Conservation (phyloP, 2,797 vertebrate genomes). For the Pelobates cultripes region DNA sequence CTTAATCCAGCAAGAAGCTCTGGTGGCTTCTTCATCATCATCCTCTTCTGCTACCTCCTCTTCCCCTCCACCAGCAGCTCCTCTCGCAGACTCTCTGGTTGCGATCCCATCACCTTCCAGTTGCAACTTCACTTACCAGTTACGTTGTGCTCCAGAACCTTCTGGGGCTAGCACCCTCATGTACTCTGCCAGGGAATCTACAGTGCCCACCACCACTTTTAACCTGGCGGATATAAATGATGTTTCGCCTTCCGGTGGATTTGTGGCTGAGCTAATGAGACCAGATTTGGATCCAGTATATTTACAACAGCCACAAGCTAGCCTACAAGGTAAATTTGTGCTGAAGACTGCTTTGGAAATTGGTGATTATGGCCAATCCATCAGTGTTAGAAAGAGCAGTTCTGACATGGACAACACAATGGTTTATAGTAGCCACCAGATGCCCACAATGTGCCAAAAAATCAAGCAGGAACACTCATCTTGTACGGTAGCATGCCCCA, state of each 20-base stretch:
- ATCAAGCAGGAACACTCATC: constrained; percentile 87
- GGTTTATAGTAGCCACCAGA: constrained; percentile 54
- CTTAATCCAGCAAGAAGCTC: constrained; percentile 82
- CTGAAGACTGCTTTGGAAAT: constrained; percentile 87
- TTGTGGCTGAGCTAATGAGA: constrained; percentile 94
- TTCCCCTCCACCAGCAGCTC: constrained; percentile 74
- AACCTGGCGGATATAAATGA: constrained; percentile 91
- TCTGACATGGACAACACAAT: constrained; percentile 63
- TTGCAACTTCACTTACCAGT: constrained; percentile 78
- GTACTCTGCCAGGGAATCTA: constrained; percentile 62
- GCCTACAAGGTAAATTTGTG: constrained; percentile 92
- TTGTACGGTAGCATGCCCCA: constrained; percentile 77
- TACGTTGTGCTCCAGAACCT: constrained; percentile 75
- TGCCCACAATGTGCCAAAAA: constrained; percentile 80
- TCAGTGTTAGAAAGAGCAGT: constrained; percentile 76
- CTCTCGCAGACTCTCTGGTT: constrained; percentile 70
- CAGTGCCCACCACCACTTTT: constrained; percentile 63
- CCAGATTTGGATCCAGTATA: constrained; percentile 94
- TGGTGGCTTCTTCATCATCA: constrained; percentile 70
- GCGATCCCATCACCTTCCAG: constrained; percentile 71
- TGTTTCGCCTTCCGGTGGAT: constrained; percentile 92
- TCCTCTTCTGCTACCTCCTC: constrained; percentile 77
- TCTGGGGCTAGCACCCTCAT: constrained; percentile 67
- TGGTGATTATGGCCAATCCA: constrained; percentile 81
- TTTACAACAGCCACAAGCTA: constrained; percentile 75